Evolutionary conservation across 2,888 invertebrate genomes (phyloP), one percentile per base, ranked within the genome.

Genomic region (Bruchidius siliquastri): DNA sequence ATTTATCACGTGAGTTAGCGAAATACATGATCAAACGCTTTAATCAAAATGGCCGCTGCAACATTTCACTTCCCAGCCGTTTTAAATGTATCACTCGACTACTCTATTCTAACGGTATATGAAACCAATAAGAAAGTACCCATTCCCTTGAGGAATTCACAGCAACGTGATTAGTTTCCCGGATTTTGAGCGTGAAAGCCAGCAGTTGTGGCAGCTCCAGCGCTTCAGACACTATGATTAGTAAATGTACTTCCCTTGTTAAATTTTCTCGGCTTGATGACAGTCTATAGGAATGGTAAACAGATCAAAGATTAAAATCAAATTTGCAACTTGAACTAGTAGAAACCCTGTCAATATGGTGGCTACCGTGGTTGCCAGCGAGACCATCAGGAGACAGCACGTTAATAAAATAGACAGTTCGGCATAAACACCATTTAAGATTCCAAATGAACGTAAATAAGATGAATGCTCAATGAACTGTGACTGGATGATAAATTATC

Each of bases 281-380:
- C 49, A 49, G 49, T 18, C 49, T 49, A 18, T 49, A 49, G 49
- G 49, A 49, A 68, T 21, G 68, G 68, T 21, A 22, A 21, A 21
- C 68, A 21, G 68, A 68, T 68, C 68, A 68, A 21, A 21, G 21
- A 21, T 68, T 68, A 68, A 68, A 68, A 68, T 68, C 68, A 68
- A 68, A 68, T 68, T 68, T 68, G 68, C 68, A 68, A 68, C 68
- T 68, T 68, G 20, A 68, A 68, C 21, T 68, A 20, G 68, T 13
- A 20, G 68, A 68, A 21, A 49, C 18, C 1, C 49, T 49, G 49
- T 49, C 49, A 49, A 49, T 49, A 49, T 49, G 18, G 49, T 13
- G 49, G 49, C 18, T 18, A 18, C 49, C 1, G 18, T 49, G 49
- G 26, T 26, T 26, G 26, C 26, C 26, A 26, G 26, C 8, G 26